These are phyloP conservation scores for Drosophila funebris DNA, from an alignment of 1,140 invertebrate species.

Conservation along the genomic window DNA sequence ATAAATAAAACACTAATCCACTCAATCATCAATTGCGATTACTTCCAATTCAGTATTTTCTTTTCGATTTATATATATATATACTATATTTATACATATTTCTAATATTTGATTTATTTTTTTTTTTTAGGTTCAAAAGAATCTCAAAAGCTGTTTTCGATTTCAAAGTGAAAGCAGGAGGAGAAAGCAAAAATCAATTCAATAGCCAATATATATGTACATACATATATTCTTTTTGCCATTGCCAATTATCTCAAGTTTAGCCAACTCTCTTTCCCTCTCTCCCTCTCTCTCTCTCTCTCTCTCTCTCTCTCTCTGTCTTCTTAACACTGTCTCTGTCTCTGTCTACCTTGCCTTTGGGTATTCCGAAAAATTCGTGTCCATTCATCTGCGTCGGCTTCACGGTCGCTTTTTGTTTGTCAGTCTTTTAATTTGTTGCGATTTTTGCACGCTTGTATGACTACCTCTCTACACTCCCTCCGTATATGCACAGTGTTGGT, in stretches of 20 bases:
- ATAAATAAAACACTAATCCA: background rate
- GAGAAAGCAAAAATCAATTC: background rate
- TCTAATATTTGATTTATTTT: background rate
- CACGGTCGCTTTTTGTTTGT: slow-evolving; percentile 44
- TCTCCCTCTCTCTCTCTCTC: background rate
- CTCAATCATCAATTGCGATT: background rate
- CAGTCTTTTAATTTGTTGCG: slow-evolving; percentile 77
- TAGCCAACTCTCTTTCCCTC: background rate
- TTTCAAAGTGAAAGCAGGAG: background rate
- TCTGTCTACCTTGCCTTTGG: background rate
- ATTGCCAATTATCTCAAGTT: slow-evolving; percentile 21
- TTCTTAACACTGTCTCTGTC: background rate
- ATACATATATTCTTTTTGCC: background rate
- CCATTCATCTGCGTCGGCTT: slow-evolving; percentile 30
- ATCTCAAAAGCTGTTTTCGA: slow-evolving; percentile 3
- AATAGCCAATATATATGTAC: background rate
- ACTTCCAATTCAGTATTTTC: background rate
- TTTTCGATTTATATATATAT: background rate
- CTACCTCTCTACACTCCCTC: background rate
- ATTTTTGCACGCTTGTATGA: slow-evolving; percentile 69
- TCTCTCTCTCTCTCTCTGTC: background rate
- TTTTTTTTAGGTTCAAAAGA: background rate
- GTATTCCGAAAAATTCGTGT: slow-evolving; percentile 29
- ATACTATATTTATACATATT: background rate
- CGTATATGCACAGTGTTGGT: background rate